Evolutionary conservation across 2,888 invertebrate species (phyloP), one percentile per base, ranked within the genome.

Genomic region (Odontothrips loti): DNA sequence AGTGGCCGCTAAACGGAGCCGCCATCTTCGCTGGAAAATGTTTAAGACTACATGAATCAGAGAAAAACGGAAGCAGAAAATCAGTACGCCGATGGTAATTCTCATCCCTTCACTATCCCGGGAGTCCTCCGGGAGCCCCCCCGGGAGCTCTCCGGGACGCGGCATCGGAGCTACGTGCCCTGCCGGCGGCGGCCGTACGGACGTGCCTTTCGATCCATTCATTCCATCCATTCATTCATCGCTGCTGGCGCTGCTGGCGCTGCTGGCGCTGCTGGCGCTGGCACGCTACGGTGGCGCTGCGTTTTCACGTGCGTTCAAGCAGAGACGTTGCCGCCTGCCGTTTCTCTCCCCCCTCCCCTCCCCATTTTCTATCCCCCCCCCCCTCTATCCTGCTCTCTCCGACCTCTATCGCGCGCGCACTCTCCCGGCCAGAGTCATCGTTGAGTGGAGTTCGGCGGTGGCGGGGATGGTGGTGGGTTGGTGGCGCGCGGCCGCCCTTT

Each of bases 251-350:
- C 48, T 9, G 48, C 48, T 11, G 48, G 48, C 51, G 17, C 51
- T 51, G 51, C 51, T 51, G 15, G 58, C 58, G 15, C 58, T 15
- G 58, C 58, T 58, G 20, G 58, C 20, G 58, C 58, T n/a, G n/a
- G 34, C 34, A 43, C 34, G 34, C 3, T 43, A 43, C 34, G 6
- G 34, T 43, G 34, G 58, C 17, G 58, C 20, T 58, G 58, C 58
- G 58, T 58, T 58, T 58, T 58, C 58, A 58, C 58, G 58, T 58
- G 58, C 58, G 58, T 58, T 58, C 58, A 58, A 58, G 58, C 58
- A 58, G 58, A 17, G 15, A 20, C 58, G 20, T 20, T 58, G 15
- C 48, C 8, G 48, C 48, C 48, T 43, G 34, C 34, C 34, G 34
- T 6, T 12, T 12, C 51, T 51, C 51, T 15, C 6, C 20, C 10